phyloP scores from a whole-genome alignment of 2,888 invertebrate species.

The Margaritifera margaritifera region DNA sequence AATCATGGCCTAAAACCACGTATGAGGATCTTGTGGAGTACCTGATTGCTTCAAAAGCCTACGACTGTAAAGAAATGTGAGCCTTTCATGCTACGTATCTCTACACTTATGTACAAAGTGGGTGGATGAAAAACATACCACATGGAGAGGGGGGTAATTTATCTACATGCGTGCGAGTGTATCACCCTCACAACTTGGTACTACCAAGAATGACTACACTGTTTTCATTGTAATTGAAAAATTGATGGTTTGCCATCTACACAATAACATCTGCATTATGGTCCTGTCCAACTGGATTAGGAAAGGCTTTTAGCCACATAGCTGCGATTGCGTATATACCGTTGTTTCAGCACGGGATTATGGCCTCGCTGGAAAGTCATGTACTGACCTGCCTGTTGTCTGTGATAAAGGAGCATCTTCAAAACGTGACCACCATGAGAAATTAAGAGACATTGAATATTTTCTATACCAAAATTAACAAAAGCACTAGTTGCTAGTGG shows the following conservation, averaged over 20 bases:
- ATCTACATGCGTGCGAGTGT: background rate
- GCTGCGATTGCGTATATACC: conserved; percentile 21
- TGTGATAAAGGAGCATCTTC: too few species aligned
- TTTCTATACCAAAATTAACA: too few species aligned
- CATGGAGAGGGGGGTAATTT: background rate
- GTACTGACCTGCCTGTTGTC: too few species aligned
- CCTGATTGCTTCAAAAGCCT: too few species aligned
- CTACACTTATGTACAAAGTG: conserved; percentile 25
- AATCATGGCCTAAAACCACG: too few species aligned
- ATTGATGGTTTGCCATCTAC: too few species aligned
- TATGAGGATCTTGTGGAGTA: too few species aligned
- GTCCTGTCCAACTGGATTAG: conserved; percentile 20
- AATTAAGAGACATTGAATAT: too few species aligned
- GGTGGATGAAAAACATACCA: conserved; percentile 7
- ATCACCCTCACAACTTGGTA: conserved; percentile 7
- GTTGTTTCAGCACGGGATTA: conserved; percentile 13
- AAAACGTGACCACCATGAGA: too few species aligned
- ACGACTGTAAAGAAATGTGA: conserved; percentile 10
- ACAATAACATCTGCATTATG: conserved; percentile 14
- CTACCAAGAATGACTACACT: background rate
- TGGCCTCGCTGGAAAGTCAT: conserved; percentile 21
- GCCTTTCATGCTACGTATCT: conserved; percentile 16
- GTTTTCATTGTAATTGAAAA: too few species aligned
- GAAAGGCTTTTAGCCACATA: conserved; percentile 19
- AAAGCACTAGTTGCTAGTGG: too few species aligned